Evolutionary conservation across 1,140 invertebrate species (phyloP), one percentile per base, ranked within the genome.

Genomic region (Pissodes strobi): DNA sequence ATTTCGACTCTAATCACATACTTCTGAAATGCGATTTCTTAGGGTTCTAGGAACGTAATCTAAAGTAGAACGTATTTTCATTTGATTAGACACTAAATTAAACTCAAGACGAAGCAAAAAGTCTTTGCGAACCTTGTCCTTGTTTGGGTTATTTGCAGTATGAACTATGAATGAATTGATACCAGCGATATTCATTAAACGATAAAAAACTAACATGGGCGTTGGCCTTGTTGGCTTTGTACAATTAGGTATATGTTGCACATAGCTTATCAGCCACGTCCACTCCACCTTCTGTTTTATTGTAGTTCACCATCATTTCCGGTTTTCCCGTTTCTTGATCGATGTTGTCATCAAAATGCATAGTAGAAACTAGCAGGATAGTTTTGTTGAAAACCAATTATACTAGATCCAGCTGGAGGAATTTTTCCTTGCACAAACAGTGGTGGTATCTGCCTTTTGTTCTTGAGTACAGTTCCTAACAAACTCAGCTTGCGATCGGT

Each of bases 261-360:
- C 34, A 62, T 9, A 53, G 17, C 21, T 52, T 38, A 46, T 62
- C 59, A 8, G 53, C 37, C 13, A 39, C 22, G 22, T 62, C 59
- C 6, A 81, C 78, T 5, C 74, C 77, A 4, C 75, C 77, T 74
- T 82, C 81, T 8, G 78, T 78, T 5, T 19, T 15, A 66, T 82
- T 79, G 41, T 81, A 80, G 48, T 72, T 71, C 2, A 68, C 49
- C 22, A 79, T 76, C 23, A 81, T 79, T 34, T 78, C 71, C 30
- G 79, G 77, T 72, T 45, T 68, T 52, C 72, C 38, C 77, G 76
- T 74, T 39, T 67, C 55, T 34, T 45, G 56, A 57, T 74, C 72
- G 13, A 41, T 41, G 8, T 15, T 13, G 15, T 41, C 38, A 5
- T 15, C 38, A 15, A 9, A 41, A 59, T 72, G 73, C 70, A 74